Percentiles rank a stretch among this genome's conserved stretches.
Conservation (phyloP, 2,888 invertebrate genomes). For the Drosophila nigritarsus region DNA sequence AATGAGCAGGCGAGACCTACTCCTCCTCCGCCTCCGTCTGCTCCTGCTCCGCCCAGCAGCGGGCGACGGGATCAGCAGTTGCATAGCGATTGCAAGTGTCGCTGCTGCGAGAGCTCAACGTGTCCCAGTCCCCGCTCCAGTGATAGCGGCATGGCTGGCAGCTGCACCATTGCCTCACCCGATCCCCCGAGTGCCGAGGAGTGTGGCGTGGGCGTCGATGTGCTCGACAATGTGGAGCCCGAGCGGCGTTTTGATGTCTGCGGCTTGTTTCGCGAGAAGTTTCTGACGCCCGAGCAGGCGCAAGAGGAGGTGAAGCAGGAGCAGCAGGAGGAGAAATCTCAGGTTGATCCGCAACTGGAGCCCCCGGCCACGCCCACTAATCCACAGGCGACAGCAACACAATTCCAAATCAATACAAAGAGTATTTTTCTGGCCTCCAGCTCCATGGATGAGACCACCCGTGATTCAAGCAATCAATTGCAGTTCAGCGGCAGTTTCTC, state of each 20-base stretch:
- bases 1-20: slow-evolving; percentile 43
- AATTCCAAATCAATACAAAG: slow-evolving; percentile 82
- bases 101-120: slow-evolving; percentile 88
- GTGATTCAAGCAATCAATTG: slow-evolving; percentile 24
- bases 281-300: slow-evolving; percentile 77
- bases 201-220: slow-evolving; percentile 57
- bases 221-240: slow-evolving; percentile 62
- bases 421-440: slow-evolving; percentile 81
- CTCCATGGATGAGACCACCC: slow-evolving; percentile 60
- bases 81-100: slow-evolving; percentile 84
- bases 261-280: slow-evolving; percentile 84
- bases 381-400: slow-evolving; percentile 25
- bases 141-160: slow-evolving; percentile 93
- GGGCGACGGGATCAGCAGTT: slow-evolving; percentile 28
- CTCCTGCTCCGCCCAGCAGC: not conserved
- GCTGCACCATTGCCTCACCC: slow-evolving; percentile 90
- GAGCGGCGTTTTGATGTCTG: slow-evolving; percentile 83
- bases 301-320: slow-evolving; percentile 42
- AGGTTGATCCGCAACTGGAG: not conserved
- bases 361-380: slow-evolving; percentile 31
- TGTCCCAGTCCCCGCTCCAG: slow-evolving; percentile 91
- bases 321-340: slow-evolving; percentile 1
- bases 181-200: slow-evolving; percentile 86
- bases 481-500: slow-evolving; percentile 62
- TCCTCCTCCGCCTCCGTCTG: slow-evolving; percentile 22